Evolutionary conservation across 2,113 vertebrate species (phyloP), one percentile per base, ranked within the genome.

Genomic region (Datnioides undecimradiatus): DNA sequence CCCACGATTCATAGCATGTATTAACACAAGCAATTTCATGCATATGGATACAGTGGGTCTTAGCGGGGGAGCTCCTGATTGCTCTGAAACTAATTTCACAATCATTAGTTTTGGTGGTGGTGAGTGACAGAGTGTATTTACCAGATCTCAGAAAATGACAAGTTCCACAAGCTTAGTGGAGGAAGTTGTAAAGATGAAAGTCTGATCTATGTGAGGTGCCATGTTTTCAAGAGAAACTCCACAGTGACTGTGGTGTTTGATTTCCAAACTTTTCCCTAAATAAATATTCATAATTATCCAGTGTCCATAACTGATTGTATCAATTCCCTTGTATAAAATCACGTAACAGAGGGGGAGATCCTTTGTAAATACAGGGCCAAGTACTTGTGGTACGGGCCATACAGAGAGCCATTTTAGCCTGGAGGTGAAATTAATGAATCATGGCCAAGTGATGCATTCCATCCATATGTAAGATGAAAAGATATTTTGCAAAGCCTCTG

Each of bases 81-180:
- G 96, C 96, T 96, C 95, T 96, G 95, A 98, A 97, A 97, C 96
- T 98, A 97, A 99, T 99, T 98, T 99, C 97, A 98, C 97, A 97
- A 98, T 98, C 97, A 98, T 99, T 99, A 99, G 97, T 97, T 98
- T 93, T 93, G 96, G 88, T 74, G 89, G 84, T 83, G 85, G 59
- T 60, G 85, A 92, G 79, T 91, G 90, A 92, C 86, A 70, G 70
- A 79, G 70, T 90, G 85, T 83, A 86, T 90, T 91, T 84, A 85
- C 80, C 73, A 91, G 77, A 84, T 89, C 74, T 88, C 52, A 54
- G 71, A 83, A 88, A 81, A 88, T 91, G 83, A 86, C 86, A 85
- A 85, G 69, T 88, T 85, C 45, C 49, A 82, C 48, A 62, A 80
- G 76, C 76, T 87, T 83, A 67, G 38, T 58, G 46, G 29, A 49